A percentile compares a stretch with the other conserved stretches of the same genome.
These are phyloP conservation scores for Cyprinodon brontotheroides DNA, from an alignment of 2,113 vertebrate species.

Conservation along the genomic window DNA sequence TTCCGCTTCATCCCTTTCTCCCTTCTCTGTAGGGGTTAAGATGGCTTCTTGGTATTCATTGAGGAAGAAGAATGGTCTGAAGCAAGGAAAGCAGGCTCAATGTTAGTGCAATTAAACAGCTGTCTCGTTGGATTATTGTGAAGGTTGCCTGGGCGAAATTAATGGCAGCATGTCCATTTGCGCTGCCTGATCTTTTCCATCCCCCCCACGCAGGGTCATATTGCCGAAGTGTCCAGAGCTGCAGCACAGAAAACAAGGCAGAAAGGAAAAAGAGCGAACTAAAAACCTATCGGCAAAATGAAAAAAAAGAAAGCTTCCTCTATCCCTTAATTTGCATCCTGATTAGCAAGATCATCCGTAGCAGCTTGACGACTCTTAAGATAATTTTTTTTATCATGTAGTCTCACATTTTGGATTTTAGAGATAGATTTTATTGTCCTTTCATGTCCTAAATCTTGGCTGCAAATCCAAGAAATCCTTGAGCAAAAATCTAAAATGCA, in stretches of 20 bases:
- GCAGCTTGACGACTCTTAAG: background rate
- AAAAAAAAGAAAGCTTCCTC: constrained; percentile 5
- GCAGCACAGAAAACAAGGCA: constrained; percentile 28
- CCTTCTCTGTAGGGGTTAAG: constrained; percentile 56
- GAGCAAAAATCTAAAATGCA: no score
- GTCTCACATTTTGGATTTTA: background rate
- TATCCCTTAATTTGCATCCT: background rate
- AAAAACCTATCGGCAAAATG: constrained; percentile 4
- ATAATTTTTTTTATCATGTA: background rate
- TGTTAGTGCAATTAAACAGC: constrained; percentile 71
- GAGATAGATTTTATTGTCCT: background rate
- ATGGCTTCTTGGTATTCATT: constrained; percentile 63
- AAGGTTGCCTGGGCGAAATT: constrained; percentile 68
- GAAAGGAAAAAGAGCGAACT: constrained; percentile 2
- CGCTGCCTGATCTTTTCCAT: constrained; percentile 39
- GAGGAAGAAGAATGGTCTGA: constrained; percentile 37
- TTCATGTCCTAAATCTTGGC: background rate
- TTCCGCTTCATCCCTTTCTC: constrained; percentile 13
- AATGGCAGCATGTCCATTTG: constrained; percentile 62
- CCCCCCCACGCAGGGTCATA: constrained; percentile 57
- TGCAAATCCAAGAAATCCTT: no score
- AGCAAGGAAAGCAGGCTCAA: constrained; percentile 42
- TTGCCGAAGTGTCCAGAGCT: constrained; percentile 44
- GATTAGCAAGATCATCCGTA: background rate
- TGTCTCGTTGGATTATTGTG: constrained; percentile 70